Percentiles rank a stretch among this genome's conserved stretches.
Conservation (phyloP, 2,113 vertebrate genomes). For the Rhipidura dahli region DNA sequence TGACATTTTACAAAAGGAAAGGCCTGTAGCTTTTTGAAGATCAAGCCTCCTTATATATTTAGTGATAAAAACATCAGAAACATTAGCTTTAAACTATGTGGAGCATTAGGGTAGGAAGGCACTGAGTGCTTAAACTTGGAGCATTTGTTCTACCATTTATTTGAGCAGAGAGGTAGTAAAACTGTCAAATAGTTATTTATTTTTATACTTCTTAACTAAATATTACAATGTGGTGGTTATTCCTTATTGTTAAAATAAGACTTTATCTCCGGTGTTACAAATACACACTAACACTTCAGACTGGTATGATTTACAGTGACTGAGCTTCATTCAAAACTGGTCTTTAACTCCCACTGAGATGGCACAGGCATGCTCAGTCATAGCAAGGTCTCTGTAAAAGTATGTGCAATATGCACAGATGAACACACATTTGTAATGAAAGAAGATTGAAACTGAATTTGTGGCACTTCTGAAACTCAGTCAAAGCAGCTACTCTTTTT, state of each 20-base stretch:
- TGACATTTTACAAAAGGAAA: neutral
- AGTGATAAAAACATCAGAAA: neutral
- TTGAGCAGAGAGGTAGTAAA: neutral
- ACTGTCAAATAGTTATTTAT: neutral
- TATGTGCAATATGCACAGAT: neutral
- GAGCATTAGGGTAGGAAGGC: neutral
- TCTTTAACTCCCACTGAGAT: neutral
- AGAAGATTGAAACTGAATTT: neutral
- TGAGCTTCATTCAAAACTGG: neutral
- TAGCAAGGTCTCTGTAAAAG: neutral
- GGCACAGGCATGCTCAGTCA: neutral
- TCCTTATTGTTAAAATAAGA: neutral
- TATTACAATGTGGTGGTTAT: neutral
- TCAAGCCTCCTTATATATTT: neutral
- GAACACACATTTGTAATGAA: neutral
- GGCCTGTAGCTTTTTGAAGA: neutral
- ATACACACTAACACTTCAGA: neutral
- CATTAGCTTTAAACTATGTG: neutral
- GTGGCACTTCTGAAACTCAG: neutral
- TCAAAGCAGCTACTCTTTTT: neutral
- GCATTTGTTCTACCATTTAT: neutral
- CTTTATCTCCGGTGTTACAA: neutral
- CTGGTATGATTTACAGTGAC: neutral
- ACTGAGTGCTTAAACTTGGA: neutral
- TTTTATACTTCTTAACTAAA: constrained; percentile 14